phyloP scores from a whole-genome alignment of 2,888 invertebrate species.

The Pseudeuparius sepicola region DNA sequence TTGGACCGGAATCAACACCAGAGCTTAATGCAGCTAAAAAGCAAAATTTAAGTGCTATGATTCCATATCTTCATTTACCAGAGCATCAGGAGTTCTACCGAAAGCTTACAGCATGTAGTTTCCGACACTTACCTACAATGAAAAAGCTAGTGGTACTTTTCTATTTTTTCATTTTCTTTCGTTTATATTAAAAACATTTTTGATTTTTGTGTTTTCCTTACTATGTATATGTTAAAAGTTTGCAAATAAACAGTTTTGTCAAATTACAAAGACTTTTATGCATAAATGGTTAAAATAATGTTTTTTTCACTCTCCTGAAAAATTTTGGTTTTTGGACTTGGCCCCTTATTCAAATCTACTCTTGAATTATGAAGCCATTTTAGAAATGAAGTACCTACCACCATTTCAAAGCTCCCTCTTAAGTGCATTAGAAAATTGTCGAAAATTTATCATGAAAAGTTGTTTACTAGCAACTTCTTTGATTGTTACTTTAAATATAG shows the following conservation, averaged over 20 bases:
- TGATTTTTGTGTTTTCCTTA: constrained; percentile 1
- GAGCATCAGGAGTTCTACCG: constrained; percentile 7
- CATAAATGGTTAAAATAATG: constrained; percentile 7
- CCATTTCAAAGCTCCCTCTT: no score
- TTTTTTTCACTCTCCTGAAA: constrained; percentile 10
- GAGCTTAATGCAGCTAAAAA: constrained; percentile 1
- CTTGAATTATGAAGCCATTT: no score
- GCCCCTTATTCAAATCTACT: constrained; percentile 2
- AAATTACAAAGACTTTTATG: constrained; percentile 7
- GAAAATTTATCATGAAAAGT: no score
- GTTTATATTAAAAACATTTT: background rate
- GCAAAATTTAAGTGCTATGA: constrained; percentile 12
- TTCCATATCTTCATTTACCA: constrained; percentile 11
- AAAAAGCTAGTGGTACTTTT: background rate
- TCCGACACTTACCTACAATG: background rate
- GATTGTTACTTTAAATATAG: no score
- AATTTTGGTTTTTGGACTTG: background rate
- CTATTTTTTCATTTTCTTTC: constrained; percentile 13
- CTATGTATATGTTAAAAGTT: constrained; percentile 5
- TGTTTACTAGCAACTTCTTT: no score
- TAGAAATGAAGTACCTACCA: no score
- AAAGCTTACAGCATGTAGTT: constrained; percentile 7
- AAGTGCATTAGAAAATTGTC: no score
- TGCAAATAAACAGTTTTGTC: constrained; percentile 9
- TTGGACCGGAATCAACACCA: constrained; percentile 10